These are phyloP conservation scores for Cassiopea andromeda DNA, from an alignment of 30 jellyfish, hydroid and myxozoan genomes.

Conservation along the genomic window DNA sequence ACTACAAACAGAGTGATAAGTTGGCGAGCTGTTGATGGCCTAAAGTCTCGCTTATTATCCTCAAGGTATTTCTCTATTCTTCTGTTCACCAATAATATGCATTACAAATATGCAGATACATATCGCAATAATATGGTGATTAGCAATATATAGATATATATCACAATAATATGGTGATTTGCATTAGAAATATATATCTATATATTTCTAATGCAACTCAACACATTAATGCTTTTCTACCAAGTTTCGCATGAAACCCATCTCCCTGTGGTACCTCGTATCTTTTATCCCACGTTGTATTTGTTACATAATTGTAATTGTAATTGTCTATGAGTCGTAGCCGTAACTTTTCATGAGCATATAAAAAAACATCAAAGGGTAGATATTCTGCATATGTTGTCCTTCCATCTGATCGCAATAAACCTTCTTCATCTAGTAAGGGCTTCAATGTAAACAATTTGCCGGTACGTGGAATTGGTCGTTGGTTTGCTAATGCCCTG, in stretches of 20 bases:
- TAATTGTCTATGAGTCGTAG: too few species aligned
- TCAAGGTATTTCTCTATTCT: not conserved
- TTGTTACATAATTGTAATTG: constrained; percentile 13
- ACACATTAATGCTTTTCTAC: too few species aligned
- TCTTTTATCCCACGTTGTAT: not conserved
- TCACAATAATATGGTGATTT: too few species aligned
- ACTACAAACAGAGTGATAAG: not conserved
- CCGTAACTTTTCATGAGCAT: constrained; percentile 40
- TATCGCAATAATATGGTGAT: too few species aligned
- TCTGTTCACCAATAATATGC: not conserved
- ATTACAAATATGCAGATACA: too few species aligned
- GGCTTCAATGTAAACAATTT: not conserved
- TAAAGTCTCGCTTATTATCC: not conserved
- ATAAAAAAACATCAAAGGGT: constrained; percentile 51
- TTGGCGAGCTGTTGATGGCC: not conserved
- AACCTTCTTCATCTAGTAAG: not conserved
- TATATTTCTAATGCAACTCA: too few species aligned
- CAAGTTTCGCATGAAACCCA: too few species aligned
- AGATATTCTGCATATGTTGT: constrained; percentile 1
- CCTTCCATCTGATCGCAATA: not conserved
- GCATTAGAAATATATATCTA: too few species aligned
- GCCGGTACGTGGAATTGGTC: not conserved
- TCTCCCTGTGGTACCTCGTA: too few species aligned
- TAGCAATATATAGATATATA: too few species aligned
- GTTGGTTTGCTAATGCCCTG: not conserved